Conservation (phyloP, 2,113 vertebrate genomes). For the Pundamilia nyererei region DNA sequence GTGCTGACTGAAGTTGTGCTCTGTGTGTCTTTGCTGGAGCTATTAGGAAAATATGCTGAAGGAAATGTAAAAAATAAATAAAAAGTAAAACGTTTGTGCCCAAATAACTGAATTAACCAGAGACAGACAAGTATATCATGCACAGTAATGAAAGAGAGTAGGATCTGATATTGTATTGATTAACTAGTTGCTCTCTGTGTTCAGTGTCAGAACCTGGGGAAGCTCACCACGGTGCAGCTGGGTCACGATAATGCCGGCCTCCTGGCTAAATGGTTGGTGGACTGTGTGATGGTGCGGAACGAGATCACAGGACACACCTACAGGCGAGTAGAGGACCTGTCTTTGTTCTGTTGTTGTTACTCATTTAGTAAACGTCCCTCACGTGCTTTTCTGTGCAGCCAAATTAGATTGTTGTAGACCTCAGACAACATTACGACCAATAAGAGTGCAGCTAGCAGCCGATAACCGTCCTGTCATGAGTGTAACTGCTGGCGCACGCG, state of each 20-base stretch:
- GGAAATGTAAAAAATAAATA: background rate
- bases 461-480: background rate
- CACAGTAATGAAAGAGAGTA: background rate
- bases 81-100: background rate
- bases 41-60: no score
- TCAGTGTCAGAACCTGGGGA: constrained; percentile 93
- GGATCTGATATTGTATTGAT: background rate
- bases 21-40: background rate
- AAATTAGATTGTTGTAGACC: background rate
- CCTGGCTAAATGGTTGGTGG: constrained; percentile 92
- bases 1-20: background rate
- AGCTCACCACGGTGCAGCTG: constrained; percentile 88
- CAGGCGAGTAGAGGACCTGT: constrained; percentile 69
- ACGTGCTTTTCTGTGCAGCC: background rate
- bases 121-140: background rate
- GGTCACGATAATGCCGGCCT: constrained; percentile 94
- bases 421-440: background rate
- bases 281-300: constrained; percentile 94
- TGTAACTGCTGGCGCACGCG: background rate
- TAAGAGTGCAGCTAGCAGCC: background rate
- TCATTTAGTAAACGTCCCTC: accelerated
- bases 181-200: background rate
- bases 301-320: constrained; percentile 94
- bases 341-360: background rate
- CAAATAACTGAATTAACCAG: background rate